phyloP scores from a whole-genome alignment of 2,113 vertebrate genomes.

The Hippopotamus amphibius region DNA sequence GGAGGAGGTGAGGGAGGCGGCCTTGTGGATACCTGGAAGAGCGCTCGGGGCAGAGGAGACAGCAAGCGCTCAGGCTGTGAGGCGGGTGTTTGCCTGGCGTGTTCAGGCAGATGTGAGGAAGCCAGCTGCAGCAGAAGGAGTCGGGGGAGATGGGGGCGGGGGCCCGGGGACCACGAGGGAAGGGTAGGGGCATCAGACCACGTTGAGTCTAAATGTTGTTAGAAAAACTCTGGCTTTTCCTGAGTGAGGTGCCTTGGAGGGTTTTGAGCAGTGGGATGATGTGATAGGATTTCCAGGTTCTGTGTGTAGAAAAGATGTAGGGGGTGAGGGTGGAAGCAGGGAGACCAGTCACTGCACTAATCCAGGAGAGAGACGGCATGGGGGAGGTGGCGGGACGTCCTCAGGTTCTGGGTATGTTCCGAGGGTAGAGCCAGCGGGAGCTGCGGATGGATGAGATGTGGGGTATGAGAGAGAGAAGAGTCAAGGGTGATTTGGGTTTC shows the following conservation, averaged over 20 bases:
- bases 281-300: not conserved
- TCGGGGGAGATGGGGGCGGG: accelerated
- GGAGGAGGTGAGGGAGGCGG: not conserved
- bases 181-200: not conserved
- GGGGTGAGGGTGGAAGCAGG: not conserved
- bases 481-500: not conserved
- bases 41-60: not conserved
- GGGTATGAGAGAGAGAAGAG: not conserved
- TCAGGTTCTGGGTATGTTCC: no score
- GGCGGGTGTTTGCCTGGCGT: accelerated
- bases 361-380: not conserved
- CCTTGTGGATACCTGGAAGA: not conserved
- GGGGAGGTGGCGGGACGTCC: not conserved
- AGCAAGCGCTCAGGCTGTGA: not conserved
- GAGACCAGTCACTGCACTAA: not conserved
- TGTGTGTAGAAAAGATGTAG: not conserved
- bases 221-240: not conserved
- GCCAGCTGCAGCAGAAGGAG: not conserved
- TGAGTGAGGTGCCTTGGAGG: not conserved
- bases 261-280: not conserved
- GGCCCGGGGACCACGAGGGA: not conserved
- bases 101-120: not conserved
- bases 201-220: accelerated
- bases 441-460: accelerated
- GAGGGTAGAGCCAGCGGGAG: accelerated